phyloP scores from a whole-genome alignment of 2,113 vertebrate genomes.

The Cricetomys ansorgei region DNA sequence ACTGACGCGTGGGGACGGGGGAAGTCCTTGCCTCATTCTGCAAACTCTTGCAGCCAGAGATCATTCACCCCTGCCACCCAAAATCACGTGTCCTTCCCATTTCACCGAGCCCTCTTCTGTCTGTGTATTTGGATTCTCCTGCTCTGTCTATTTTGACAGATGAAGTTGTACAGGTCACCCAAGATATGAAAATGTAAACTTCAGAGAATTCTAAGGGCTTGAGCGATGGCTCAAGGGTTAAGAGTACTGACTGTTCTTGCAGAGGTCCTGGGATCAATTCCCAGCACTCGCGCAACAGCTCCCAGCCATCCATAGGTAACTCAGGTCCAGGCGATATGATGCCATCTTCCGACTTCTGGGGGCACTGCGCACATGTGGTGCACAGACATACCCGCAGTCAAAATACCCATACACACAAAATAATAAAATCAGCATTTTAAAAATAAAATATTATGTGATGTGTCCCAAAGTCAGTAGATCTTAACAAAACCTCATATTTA shows the following conservation, averaged over 20 bases:
- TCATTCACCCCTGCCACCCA: too few species aligned
- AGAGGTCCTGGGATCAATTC: background rate
- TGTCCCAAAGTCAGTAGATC: background rate
- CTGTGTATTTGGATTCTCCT: background rate
- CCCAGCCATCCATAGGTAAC: background rate
- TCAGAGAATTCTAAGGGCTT: background rate
- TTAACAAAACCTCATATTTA: conserved; percentile 5
- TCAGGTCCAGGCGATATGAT: background rate
- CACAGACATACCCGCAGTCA: background rate
- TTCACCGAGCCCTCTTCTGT: background rate
- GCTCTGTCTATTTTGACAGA: background rate
- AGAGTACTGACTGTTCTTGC: background rate
- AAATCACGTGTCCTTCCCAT: background rate
- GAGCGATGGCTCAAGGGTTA: background rate
- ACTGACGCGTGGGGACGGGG: background rate
- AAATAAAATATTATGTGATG: conserved; percentile 7
- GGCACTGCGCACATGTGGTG: background rate
- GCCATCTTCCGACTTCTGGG: background rate
- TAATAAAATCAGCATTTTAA: background rate
- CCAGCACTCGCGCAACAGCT: background rate
- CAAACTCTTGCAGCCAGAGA: background rate
- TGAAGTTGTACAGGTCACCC: conserved; percentile 7
- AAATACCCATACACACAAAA: background rate
- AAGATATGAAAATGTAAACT: conserved; percentile 4
- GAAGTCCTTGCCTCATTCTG: background rate